A percentile compares a stretch with the other conserved stretches of the same genome.
Conservation (phyloP, 2,797 vertebrate species). For the Phoeniculus purpureus region DNA sequence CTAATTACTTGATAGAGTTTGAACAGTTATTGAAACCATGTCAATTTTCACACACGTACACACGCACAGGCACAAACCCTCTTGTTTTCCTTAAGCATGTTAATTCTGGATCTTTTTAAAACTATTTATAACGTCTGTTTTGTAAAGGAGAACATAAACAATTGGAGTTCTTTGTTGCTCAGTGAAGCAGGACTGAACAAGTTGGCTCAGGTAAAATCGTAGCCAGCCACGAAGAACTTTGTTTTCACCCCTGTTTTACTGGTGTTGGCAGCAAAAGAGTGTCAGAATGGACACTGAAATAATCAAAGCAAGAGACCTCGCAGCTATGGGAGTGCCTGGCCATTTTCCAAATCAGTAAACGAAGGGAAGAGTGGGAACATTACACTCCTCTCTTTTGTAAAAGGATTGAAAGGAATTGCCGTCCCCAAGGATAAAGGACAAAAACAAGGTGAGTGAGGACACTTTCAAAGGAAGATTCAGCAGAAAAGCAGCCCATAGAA, state of each 20-base stretch:
- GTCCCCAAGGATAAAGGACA: background rate
- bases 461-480: background rate
- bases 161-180: background rate
- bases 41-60: background rate
- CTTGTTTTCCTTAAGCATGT: background rate
- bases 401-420: background rate
- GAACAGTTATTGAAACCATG: background rate
- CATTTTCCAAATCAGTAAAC: conserved; percentile 1
- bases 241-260: conserved; percentile 10
- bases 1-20: background rate
- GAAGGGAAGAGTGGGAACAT: background rate
- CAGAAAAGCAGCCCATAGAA: background rate
- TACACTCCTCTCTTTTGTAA: background rate
- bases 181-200: background rate
- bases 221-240: background rate
- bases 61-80: background rate
- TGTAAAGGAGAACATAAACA: background rate
- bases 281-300: background rate
- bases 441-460: background rate
- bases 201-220: background rate
- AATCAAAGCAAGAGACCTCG: background rate
- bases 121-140: background rate
- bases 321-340: background rate
- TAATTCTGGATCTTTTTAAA: background rate
- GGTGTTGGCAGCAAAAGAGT: background rate